Base-by-base conservation (phyloP, 1,140 invertebrate species). In the Cyphomyrmex costatus region DNA sequence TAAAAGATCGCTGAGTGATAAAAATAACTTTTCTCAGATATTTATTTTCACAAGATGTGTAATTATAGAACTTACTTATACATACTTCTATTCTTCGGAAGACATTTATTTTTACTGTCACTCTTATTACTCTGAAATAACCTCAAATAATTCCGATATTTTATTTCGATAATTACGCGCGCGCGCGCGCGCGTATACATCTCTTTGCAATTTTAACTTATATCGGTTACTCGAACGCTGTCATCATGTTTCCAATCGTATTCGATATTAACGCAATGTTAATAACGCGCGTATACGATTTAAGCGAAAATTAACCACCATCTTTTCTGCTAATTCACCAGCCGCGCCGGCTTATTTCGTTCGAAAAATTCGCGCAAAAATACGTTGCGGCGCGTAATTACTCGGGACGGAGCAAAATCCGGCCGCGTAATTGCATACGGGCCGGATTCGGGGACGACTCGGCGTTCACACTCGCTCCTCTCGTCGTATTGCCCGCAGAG, bases 1-100 rank as follows among this genome's bases (percentile, higher is more conserved):
- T 65, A n/a, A 78, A 53, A 58, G 71, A 65, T 1, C n/a, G 19
- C 33, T n/a, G 21, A 3, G 16, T 3, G 27, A 42, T 14, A 68
- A n/a, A 73, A 82, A 60, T 82, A 24, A 30, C 77, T 73, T n/a
- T n/a, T 82, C 53, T 73, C 36, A 16, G 24, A 73, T 60, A 71
- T 58, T 82, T 58, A 73, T 73, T 73, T 82, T 58, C 33, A n/a
- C n/a, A 30, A 82, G 24, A 8, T 58, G 27, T 30, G 24, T 71
- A 42, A 73, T 60, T 60, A 73, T 58, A 46, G 33, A 82, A 30
- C 36, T 42, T 56, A 27, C 36, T 68, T 49, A 14, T 56, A 36
- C 30, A 30, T 56, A 51, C n/a, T 33, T 63, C 16, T n/a, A 24
- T 68, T 24, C 33, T 24, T 78, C 36, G 3, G 12, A n/a, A 46